Percentiles rank a stretch among this genome's conserved stretches.
These are phyloP conservation scores for Grus americana DNA, from an alignment of 2,113 vertebrate genomes.

Conservation along the genomic window DNA sequence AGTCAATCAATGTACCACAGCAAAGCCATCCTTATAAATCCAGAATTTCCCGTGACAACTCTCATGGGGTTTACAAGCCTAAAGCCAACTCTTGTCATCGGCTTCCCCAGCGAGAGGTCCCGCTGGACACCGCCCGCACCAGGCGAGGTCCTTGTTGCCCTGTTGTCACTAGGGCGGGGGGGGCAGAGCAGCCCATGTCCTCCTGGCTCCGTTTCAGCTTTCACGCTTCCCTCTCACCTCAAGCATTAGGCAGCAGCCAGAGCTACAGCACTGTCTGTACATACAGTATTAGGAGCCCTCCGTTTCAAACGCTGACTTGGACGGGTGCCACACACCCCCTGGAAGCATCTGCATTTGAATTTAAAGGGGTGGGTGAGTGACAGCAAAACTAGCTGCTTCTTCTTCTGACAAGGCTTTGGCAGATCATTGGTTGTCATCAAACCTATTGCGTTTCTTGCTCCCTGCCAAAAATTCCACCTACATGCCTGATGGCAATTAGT, in stretches of 20 bases:
- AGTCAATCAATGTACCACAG: rapidly evolving
- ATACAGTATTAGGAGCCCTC: constrained; percentile 56
- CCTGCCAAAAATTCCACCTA: constrained; percentile 83
- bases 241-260: neutral
- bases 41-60: neutral
- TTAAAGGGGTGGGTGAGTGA: constrained; percentile 82
- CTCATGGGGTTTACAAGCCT: neutral
- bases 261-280: constrained; percentile 2
- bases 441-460: constrained; percentile 79
- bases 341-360: constrained; percentile 82
- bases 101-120: neutral
- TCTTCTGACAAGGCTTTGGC: constrained; percentile 81
- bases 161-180: neutral
- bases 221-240: neutral
- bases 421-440: constrained; percentile 82
- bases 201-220: neutral
- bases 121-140: rapidly evolving
- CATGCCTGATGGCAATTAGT: constrained; percentile 85
- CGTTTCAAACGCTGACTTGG: constrained; percentile 68
- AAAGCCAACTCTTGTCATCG: neutral
- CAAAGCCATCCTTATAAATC: neutral
- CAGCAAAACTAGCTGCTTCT: constrained; percentile 76
- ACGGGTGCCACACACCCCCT: constrained; percentile 63
- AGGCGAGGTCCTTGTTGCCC: neutral
- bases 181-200: neutral